A percentile compares a stretch with the other conserved stretches of the same genome.
phyloP scores from a whole-genome alignment of 2,113 vertebrate species.

The Lophochroa leadbeateri region DNA sequence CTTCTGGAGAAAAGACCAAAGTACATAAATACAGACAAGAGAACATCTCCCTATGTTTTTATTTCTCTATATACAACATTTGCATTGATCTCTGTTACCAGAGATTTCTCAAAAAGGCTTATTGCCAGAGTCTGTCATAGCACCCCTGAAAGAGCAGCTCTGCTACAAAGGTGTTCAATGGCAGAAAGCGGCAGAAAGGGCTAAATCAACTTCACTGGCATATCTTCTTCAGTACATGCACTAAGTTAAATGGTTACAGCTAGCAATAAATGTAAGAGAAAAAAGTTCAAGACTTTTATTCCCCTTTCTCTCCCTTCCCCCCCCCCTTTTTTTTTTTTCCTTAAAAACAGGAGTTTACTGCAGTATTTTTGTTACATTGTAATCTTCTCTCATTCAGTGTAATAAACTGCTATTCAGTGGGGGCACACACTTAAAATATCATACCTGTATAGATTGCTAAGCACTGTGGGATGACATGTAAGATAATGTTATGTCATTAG shows the following conservation, averaged over 20 bases:
- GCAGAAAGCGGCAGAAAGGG: background rate
- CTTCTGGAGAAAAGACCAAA: background rate
- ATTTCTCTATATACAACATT: background rate
- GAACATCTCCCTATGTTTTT: background rate
- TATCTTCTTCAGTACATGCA: background rate
- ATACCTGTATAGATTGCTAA: background rate
- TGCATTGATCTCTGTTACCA: background rate
- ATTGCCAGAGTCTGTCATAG: background rate
- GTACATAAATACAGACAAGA: background rate
- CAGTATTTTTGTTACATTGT: too few species aligned
- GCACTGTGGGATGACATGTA: background rate
- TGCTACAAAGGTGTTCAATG: background rate
- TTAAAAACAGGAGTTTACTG: background rate
- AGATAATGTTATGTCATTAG: background rate
- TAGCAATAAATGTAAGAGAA: background rate
- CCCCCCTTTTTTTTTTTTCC: fast-evolving
- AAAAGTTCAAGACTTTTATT: background rate
- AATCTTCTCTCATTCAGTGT: background rate
- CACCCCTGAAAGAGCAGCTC: background rate
- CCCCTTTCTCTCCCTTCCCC: background rate
- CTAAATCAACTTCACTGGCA: background rate
- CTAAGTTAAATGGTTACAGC: background rate
- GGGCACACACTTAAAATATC: fast-evolving
- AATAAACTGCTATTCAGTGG: background rate
- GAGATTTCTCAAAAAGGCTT: background rate